Conservation (phyloP, 2,797 vertebrate species). For the Enteromius trimaculatus region DNA sequence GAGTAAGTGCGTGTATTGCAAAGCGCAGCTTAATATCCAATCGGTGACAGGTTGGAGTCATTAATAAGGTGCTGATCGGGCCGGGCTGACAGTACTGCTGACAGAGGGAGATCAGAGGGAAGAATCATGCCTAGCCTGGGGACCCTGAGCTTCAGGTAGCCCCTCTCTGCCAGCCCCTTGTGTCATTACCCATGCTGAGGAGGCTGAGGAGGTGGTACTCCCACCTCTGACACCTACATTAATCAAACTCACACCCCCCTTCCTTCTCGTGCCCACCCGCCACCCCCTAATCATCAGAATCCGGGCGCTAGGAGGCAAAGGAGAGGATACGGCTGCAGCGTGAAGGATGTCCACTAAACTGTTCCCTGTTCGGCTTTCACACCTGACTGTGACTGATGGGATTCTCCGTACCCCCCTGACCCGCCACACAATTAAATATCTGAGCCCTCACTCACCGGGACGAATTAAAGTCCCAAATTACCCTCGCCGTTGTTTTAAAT, state of each 20-base stretch:
- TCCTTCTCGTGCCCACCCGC: conserved; percentile 54
- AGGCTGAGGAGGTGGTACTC: conserved; percentile 63
- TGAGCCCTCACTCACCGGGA: conserved; percentile 49
- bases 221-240: conserved; percentile 82
- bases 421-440: conserved; percentile 80
- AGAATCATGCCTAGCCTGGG: conserved; percentile 78
- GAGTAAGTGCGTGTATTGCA: conserved; percentile 48
- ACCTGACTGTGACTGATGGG: conserved; percentile 79
- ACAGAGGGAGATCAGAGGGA: conserved; percentile 84
- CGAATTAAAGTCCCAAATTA: conserved; percentile 56
- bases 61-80: conserved; percentile 87
- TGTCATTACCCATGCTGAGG: conserved; percentile 79
- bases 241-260: conserved; percentile 76
- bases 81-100: conserved; percentile 83
- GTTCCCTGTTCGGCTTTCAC: conserved; percentile 78
- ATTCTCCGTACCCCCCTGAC: conserved; percentile 79
- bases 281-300: conserved; percentile 75
- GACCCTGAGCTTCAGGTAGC: conserved; percentile 75
- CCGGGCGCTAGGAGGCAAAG: conserved; percentile 69
- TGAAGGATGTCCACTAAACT: conserved; percentile 81
- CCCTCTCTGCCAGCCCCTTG: conserved; percentile 73
- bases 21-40: conserved; percentile 82
- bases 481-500: conserved; percentile 46
- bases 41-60: conserved; percentile 83
- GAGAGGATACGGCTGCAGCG: conserved; percentile 69